phyloP scores from a whole-genome alignment of 2,888 invertebrate genomes.

The Ectropis crepuscularia region DNA sequence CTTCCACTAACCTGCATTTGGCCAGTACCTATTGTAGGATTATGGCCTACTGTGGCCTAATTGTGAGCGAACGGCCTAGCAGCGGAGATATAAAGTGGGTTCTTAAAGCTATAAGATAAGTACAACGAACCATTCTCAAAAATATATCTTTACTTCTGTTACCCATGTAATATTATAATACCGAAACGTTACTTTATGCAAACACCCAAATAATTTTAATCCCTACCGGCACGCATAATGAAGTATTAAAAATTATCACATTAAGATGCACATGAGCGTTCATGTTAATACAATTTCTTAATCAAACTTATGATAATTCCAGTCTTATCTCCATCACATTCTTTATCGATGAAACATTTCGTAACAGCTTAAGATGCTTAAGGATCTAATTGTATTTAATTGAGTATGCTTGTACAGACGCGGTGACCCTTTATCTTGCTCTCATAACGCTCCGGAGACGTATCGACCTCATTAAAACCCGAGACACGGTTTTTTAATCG shows the following conservation, averaged over 20 bases:
- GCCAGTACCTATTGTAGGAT: no score
- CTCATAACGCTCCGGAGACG: conserved; percentile 74
- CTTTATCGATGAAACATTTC: conserved; percentile 42
- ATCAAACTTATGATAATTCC: conserved; percentile 42
- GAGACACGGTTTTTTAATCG: conserved; percentile 73
- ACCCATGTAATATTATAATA: no score
- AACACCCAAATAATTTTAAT: conserved; percentile 35
- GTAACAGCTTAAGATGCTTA: conserved; percentile 51
- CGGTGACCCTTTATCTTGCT: conserved; percentile 73
- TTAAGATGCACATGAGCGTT: conserved; percentile 37
- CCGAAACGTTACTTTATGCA: conserved; percentile 12
- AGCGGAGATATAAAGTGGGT: no score
- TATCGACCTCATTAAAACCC: conserved; percentile 74
- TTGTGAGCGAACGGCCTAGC: no score
- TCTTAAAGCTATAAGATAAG: no score
- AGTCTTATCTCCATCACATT: conserved; percentile 37
- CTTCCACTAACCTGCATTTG: no score
- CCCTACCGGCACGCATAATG: conserved; percentile 32
- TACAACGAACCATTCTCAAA: no score
- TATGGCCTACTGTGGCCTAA: no score
- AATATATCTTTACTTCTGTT: no score
- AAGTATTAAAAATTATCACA: conserved; percentile 34
- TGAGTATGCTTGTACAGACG: conserved; percentile 77
- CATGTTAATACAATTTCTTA: conserved; percentile 36
- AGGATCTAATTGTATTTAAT: conserved; percentile 70